Evolutionary conservation across 2,888 invertebrate species (phyloP), one percentile per base, ranked within the genome.

Genomic region (Acanthopleura granulata): DNA sequence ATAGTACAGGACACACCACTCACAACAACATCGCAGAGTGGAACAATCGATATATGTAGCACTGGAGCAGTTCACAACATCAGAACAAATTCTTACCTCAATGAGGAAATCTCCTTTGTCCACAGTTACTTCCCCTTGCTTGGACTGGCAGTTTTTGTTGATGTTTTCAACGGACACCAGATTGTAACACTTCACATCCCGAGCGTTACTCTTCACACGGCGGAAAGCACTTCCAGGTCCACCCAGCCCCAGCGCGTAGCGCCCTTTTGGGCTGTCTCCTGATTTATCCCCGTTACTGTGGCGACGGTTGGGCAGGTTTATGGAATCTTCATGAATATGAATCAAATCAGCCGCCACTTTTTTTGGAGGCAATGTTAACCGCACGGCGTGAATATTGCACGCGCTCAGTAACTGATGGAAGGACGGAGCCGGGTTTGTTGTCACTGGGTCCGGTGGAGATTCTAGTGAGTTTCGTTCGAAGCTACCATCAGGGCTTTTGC

Each of bases 151-250:
- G 18, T 16, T 40, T 40, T 71, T 27, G 16, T 18, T 40, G 25
- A 71, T 49, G 16, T 16, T 14, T 16, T 71, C 71, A 1, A 71
- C 18, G 1, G 71, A 18, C n/a, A 71, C 49, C 18, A 71, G 71
- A 49, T 18, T 49, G 14, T 71, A 71, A 18, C 18, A 40, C 11
- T 40, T 71, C 1, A 18, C 40, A 27, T 71, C 71, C 16, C 27
- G 18, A 3, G 9, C 9, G 11, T 18, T 22, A 22, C 15, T 71
- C 25, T n/a, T 18, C 22, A 71, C 50, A 18, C 71, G 16, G 29
- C 49, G 29, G 40, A 71, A 71, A 18, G 71, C 71, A 71, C 71
- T 71, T 22, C 71, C 71, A 1, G 71, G 71, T 40, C 71, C 71
- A 3, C 71, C 71, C 25, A 71, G n/a, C 1, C 71, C 49, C 6